These are phyloP conservation scores for Steatornis caripensis DNA, from an alignment of 2,113 vertebrate species.

Conservation along the genomic window DNA sequence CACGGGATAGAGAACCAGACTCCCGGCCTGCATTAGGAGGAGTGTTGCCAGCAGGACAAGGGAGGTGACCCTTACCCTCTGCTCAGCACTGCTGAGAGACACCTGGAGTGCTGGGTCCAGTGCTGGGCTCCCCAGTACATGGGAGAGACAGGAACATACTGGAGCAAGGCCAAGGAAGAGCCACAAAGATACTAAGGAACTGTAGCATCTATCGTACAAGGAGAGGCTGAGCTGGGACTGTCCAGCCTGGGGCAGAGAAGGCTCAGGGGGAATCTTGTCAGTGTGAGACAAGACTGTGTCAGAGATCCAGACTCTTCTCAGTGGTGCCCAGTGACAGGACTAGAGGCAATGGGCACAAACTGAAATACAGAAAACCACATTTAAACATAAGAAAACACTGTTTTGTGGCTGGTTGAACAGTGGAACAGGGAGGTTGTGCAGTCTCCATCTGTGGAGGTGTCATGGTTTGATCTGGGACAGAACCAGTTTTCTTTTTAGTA, in stretches of 20 bases:
- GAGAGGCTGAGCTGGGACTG: background rate
- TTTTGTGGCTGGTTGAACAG: background rate
- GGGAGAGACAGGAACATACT: background rate
- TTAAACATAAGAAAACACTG: background rate
- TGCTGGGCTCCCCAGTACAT: background rate
- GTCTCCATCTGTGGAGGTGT: background rate
- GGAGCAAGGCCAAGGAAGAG: background rate
- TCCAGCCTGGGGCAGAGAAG: background rate
- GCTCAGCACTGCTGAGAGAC: background rate
- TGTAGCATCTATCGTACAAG: background rate
- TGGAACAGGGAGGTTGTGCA: background rate
- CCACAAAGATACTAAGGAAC: background rate
- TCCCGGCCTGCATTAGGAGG: background rate
- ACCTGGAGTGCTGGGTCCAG: background rate
- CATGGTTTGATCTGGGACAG: too few relatives aligned
- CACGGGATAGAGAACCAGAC: background rate
- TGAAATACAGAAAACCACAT: fast-evolving
- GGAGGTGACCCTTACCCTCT: background rate
- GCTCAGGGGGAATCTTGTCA: background rate
- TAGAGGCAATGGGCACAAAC: background rate
- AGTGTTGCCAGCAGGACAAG: background rate
- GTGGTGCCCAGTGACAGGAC: background rate
- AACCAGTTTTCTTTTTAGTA: too few relatives aligned
- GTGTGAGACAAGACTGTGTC: too few relatives aligned
- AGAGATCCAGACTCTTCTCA: background rate